Conservation (phyloP, 64 coral and sea anemone species). For the Montipora efflorescens region DNA sequence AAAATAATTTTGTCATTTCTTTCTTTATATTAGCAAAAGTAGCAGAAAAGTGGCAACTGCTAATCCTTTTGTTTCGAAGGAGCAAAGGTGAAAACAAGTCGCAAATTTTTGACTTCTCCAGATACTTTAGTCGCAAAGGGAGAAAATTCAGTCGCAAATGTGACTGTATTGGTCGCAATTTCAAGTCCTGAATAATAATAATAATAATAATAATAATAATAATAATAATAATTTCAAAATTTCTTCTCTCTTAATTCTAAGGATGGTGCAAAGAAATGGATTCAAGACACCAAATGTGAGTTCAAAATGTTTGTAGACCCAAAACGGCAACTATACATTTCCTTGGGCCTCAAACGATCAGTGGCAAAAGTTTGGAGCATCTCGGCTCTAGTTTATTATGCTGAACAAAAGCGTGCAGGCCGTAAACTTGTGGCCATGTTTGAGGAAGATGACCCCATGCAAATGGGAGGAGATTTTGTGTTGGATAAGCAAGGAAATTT, state of each 20-base stretch:
- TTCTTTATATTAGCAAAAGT: no score
- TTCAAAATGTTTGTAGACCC: constrained; percentile 85
- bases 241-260: constrained; percentile 6
- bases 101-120: no score
- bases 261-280: constrained; percentile 90
- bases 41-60: no score
- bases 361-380: constrained; percentile 83
- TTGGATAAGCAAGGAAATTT: constrained; percentile 82
- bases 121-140: no score
- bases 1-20: no score
- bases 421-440: constrained; percentile 61
- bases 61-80: no score
- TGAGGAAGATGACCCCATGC: constrained; percentile 89
- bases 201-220: no score
- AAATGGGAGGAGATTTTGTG: constrained; percentile 95
- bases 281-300: constrained; percentile 76
- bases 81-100: no score
- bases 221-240: no score
- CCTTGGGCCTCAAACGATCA: constrained; percentile 84
- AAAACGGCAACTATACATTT: constrained; percentile 62
- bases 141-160: no score
- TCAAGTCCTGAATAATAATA: no score
- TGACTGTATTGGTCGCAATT: no score
- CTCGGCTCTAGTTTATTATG: constrained; percentile 80
- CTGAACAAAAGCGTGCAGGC: constrained; percentile 84